A percentile compares a stretch with the other conserved stretches of the same genome.
These are phyloP conservation scores for Pedetes capensis DNA, from an alignment of 2,113 vertebrate genomes.

Conservation along the genomic window DNA sequence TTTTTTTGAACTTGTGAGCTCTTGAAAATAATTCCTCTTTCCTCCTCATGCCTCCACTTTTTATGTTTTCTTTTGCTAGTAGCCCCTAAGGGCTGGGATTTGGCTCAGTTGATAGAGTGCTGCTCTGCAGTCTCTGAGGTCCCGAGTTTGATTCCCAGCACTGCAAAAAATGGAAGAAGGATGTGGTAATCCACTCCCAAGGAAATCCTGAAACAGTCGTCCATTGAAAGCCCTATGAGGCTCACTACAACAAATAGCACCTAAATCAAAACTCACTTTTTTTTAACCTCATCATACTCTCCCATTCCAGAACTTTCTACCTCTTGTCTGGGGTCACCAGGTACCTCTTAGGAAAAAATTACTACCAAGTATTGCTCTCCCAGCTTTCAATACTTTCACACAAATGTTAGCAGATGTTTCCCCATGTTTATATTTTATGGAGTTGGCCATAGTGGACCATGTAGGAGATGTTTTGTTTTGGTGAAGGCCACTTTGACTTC, in stretches of 20 bases:
- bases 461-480: neutral
- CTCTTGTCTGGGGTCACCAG: neutral
- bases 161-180: too few species aligned
- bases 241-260: too few species aligned
- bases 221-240: too few species aligned
- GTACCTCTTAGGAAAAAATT: constrained; percentile 11
- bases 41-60: neutral
- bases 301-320: neutral
- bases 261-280: constrained; percentile 13
- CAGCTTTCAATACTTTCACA: neutral
- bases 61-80: neutral
- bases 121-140: too few species aligned
- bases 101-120: too few species aligned
- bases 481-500: neutral
- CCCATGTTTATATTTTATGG: neutral
- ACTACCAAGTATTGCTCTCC: neutral
- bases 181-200: too few species aligned
- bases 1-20: neutral
- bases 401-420: neutral
- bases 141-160: too few species aligned
- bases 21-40: constrained; percentile 23
- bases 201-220: too few species aligned
- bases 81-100: too few species aligned
- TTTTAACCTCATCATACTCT: neutral
- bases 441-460: neutral